These are phyloP conservation scores for Pseudolycoriella hygida DNA, from an alignment of 2,888 invertebrate species.

Conservation along the genomic window DNA sequence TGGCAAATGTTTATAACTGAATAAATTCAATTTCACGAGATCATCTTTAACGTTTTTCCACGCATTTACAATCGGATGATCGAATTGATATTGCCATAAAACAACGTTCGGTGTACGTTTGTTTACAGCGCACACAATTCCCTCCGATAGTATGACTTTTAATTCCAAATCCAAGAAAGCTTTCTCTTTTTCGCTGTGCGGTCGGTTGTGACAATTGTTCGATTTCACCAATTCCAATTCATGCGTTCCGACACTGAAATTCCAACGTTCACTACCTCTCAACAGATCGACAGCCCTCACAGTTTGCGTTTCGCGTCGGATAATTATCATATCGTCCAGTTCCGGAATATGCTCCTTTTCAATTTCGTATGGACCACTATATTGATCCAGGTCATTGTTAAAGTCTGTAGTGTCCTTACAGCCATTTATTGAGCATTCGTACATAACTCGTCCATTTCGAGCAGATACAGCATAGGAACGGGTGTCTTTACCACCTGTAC, in stretches of 20 bases:
- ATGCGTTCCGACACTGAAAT: constrained; percentile 86
- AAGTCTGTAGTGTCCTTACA: constrained; percentile 50
- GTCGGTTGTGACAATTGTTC: constrained; percentile 30
- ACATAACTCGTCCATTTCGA: constrained; percentile 48
- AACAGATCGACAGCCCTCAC: constrained; percentile 80
- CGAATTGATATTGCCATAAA: constrained; percentile 64
- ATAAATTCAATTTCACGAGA: constrained; percentile 53
- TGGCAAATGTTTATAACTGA: constrained; percentile 39
- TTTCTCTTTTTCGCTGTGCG: constrained; percentile 20
- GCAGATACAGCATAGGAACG: constrained; percentile 73
- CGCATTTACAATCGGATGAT: constrained; percentile 68
- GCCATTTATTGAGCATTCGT: constrained; percentile 57
- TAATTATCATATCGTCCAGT: constrained; percentile 45
- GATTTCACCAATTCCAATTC: constrained; percentile 45
- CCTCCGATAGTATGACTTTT: constrained; percentile 51
- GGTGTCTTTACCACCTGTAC: constrained; percentile 69
- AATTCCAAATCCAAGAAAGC: constrained; percentile 34
- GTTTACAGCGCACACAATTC: constrained; percentile 47
- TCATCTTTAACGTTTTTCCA: constrained; percentile 54
- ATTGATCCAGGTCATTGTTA: neutral
- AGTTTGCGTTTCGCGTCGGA: constrained; percentile 69
- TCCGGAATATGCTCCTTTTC: constrained; percentile 8
- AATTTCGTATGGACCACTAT: neutral
- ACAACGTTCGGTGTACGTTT: constrained; percentile 36
- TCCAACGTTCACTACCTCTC: constrained; percentile 81